Evolutionary conservation across 2,888 invertebrate genomes (phyloP), one percentile per base, ranked within the genome.

Genomic region (Dolichopus griseipennis): DNA sequence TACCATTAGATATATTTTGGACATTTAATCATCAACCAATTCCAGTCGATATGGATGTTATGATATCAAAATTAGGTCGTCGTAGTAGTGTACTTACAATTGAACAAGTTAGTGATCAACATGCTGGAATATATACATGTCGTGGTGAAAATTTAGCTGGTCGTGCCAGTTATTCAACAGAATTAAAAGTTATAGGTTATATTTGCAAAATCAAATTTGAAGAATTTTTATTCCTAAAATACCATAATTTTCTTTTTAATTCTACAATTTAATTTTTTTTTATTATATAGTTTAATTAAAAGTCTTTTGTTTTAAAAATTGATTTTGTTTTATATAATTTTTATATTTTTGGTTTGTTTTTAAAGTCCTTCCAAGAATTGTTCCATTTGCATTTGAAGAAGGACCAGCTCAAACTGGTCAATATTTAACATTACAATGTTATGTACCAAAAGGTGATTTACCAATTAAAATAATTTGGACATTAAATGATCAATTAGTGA

Each of bases 301-400:
- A 27, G 27, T 27, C n/a, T n/a, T 27, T 5, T 27, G 27, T 10
- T 21, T 20, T 21, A 61, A 61, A 61, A 22, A 62, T 22, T 22
- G 6, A 12, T 61, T 62, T 21, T 9, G 4, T 22, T 12, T 20
- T 21, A 62, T 4, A 22, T 12, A 12, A 62, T 62, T 64, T 27
- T 64, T 67, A 71, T 83, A 76, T 18, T 64, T 67, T 27, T 27
- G 27, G 27, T 27, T 71, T 83, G 76, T 83, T 87, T 83, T 87
- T 88, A 82, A 88, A 92, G 92, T 92, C 83, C 79, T 88, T 77
- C 92, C 92, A 79, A 89, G 87, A 82, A 90, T 92, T 82, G 88
- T 86, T 81, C 91, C 91, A 76, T 92, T 92, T 83, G 86, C 87
- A 80, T 91, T 92, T 82, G 91, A 90, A 72, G 85, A 87, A 79